Percentiles rank a stretch among this genome's conserved stretches.
phyloP scores from a whole-genome alignment of 2,113 vertebrate species.

The Indicator indicator region DNA sequence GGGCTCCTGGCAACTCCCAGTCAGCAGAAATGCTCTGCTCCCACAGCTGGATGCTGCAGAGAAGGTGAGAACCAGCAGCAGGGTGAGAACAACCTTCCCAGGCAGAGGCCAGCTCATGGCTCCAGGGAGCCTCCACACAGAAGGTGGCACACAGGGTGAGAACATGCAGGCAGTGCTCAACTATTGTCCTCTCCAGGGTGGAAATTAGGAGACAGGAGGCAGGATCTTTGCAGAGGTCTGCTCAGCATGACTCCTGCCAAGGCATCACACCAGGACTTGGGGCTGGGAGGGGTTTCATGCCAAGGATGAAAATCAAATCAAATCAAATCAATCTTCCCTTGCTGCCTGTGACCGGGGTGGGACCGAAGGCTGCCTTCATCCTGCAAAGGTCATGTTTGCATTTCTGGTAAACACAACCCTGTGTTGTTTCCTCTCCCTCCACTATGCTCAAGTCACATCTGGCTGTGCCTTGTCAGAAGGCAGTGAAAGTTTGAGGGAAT shows the following conservation, averaged over 20 bases:
- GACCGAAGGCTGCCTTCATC: slow-evolving; percentile 28
- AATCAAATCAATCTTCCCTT: background rate
- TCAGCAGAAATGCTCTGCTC: background rate
- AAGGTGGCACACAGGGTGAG: accelerated
- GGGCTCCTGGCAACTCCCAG: accelerated
- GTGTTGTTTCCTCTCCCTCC: slow-evolving; percentile 18
- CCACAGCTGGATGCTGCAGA: accelerated
- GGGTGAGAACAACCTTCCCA: background rate
- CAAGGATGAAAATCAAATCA: background rate
- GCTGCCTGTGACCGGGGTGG: background rate
- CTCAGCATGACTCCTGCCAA: background rate
- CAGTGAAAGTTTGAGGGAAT: slow-evolving; percentile 56
- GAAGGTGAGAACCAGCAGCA: background rate
- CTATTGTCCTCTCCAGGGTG: background rate
- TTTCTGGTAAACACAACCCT: slow-evolving; percentile 14
- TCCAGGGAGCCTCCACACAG: background rate
- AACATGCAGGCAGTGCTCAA: accelerated
- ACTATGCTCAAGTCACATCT: slow-evolving; percentile 62
- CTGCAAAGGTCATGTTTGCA: slow-evolving; percentile 51
- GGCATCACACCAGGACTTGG: background rate
- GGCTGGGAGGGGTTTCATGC: background rate
- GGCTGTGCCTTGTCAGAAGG: slow-evolving; percentile 56
- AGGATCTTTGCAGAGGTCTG: background rate
- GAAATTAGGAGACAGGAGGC: background rate
- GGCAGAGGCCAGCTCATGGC: background rate